Evolutionary conservation across 2,888 invertebrate species (phyloP).

Genomic region (Lithophane ornitopus): DNA sequence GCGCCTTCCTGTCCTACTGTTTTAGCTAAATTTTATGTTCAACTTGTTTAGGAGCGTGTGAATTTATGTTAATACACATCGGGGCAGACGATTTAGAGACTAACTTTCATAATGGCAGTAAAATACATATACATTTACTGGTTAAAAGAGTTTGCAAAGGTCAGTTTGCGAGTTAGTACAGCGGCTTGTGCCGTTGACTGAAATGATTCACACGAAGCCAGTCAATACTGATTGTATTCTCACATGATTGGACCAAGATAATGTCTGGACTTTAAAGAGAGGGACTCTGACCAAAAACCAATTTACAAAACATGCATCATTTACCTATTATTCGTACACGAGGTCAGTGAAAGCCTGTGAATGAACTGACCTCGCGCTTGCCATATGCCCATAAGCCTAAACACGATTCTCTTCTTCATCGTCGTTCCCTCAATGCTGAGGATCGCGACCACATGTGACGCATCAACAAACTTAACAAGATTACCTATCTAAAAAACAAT

Average conservation of each 20-base stretch:
- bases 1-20: constrained; percentile 63
- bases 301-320: not conserved
- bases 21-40: constrained; percentile 67
- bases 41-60: constrained; percentile 53
- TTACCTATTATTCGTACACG: not conserved
- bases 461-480: not conserved
- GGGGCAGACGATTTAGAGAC: constrained; percentile 31
- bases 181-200: too few species aligned
- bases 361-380: not conserved
- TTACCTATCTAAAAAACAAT: not conserved
- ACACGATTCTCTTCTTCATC: too few species aligned
- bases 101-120: not conserved
- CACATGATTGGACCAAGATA: not conserved
- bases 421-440: too few species aligned
- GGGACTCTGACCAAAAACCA: too few species aligned
- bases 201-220: not conserved
- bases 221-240: not conserved
- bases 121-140: not conserved
- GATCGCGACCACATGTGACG: too few species aligned
- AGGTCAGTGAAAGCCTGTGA: not conserved
- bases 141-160: not conserved
- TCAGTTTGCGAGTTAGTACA: too few species aligned
- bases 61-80: constrained; percentile 56
- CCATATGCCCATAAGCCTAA: too few species aligned
- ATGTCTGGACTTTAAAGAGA: not conserved